Base-by-base conservation (phyloP, 2,888 invertebrate species). In the Cryptosula pallasiana region DNA sequence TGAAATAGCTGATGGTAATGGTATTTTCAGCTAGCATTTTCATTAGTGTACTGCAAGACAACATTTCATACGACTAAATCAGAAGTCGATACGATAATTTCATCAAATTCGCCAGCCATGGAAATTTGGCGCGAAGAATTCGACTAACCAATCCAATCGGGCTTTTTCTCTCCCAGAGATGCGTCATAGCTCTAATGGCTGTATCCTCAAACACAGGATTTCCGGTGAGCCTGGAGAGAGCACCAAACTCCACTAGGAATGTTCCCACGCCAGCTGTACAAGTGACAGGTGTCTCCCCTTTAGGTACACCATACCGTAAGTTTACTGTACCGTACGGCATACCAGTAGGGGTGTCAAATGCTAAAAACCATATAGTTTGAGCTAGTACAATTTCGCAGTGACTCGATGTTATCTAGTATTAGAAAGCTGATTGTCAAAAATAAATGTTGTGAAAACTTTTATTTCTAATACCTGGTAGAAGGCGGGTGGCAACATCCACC, bases 241-340 rank as follows among this genome's bases (percentile, higher is more conserved):
- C 91, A 0, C 95, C 97, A 87, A 99, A 98, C 86, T 99, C 99
- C 23, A 99, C 87, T 55, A 99, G 90, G 83, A 94, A 98, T 1
- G 99, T 99, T 0, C 97, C 97, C 55, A 98, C 94, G 0, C 98
- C 96, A 20, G 99, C 99, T 0, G 98, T 97, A 82, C 98, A 98
- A 0, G 98, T 99, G 0, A 99, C 90, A 54, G 94, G 91, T 0
- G 99, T 99, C 86, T 99, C 99, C 9, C 93, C 94, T 36, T 89
- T 88, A 0, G 98, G 98, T 0, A 99, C 94, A 20, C 98, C 98
- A 81, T 92, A 88, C 71, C 90, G 88, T 45, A 99, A 87, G 84
- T 95, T 95, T 0, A 95, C 95, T 0, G 99, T 99, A 5, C 99
- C 99, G 86, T 95, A 98, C 0, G 98, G 97, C 96, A 97, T 97